phyloP scores from a whole-genome alignment of 2,888 invertebrate species.

The Bedellia somnulentella region DNA sequence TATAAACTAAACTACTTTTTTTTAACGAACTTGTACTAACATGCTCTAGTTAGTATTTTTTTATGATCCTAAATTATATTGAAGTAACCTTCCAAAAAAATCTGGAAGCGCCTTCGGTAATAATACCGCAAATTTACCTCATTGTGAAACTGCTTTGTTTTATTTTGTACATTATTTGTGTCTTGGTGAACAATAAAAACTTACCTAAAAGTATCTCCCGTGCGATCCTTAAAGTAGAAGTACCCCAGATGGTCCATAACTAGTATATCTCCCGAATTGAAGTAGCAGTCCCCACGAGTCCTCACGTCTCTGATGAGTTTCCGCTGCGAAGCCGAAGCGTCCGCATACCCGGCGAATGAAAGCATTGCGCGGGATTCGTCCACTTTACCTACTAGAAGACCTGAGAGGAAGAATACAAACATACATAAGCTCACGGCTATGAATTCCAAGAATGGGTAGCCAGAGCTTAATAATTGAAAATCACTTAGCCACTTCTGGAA shows the following conservation, averaged over 20 bases:
- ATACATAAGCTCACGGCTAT: background rate
- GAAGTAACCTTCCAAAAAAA: too few species aligned
- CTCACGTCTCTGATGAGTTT: slow-evolving; percentile 84
- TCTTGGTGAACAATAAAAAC: too few species aligned
- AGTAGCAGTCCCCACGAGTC: slow-evolving; percentile 81
- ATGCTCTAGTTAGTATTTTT: too few species aligned
- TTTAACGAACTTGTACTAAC: too few species aligned
- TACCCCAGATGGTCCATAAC: slow-evolving; percentile 90
- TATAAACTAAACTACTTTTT: too few species aligned
- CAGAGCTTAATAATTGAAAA: too few species aligned
- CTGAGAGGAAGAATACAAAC: slow-evolving; percentile 22
- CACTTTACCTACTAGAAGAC: slow-evolving; percentile 72
- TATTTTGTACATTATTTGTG: too few species aligned
- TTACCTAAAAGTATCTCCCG: slow-evolving; percentile 74
- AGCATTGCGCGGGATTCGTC: slow-evolving; percentile 47
- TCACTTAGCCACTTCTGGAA: too few species aligned
- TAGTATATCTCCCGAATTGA: slow-evolving; percentile 89
- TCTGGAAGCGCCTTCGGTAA: too few species aligned
- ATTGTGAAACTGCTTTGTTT: background rate
- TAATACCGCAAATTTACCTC: background rate
- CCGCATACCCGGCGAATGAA: slow-evolving; percentile 49
- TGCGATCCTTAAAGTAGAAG: slow-evolving; percentile 90
- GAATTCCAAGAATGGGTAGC: too few species aligned
- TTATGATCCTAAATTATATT: too few species aligned
- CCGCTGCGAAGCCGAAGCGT: slow-evolving; percentile 76